phyloP scores from a whole-genome alignment of 2,797 vertebrate genomes.

The Nyctibius grandis region DNA sequence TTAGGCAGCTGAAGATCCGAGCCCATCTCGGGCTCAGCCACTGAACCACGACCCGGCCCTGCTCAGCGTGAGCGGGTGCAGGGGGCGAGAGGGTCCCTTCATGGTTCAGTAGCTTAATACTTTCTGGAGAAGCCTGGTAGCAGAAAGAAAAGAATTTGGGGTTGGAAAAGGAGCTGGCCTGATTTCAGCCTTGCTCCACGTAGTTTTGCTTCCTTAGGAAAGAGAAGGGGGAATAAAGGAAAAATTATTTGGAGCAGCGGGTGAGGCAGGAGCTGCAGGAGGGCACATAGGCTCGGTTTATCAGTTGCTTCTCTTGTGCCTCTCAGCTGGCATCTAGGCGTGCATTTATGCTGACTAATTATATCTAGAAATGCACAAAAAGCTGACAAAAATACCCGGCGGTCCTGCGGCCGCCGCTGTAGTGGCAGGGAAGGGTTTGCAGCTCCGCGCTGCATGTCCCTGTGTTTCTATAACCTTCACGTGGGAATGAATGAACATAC shows the following conservation, averaged over 20 bases:
- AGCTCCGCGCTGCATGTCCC: not conserved
- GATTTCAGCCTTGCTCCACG: not conserved
- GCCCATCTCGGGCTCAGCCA: not conserved
- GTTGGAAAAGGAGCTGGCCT: not conserved
- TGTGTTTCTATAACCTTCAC: slow-evolving; percentile 10
- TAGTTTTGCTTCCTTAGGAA: not conserved
- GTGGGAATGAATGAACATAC: slow-evolving; percentile 48
- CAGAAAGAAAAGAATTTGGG: slow-evolving; percentile 1
- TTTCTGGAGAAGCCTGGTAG: not conserved
- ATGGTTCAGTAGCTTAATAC: slow-evolving; percentile 4
- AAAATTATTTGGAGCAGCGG: not conserved
- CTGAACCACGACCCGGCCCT: not conserved
- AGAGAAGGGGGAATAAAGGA: not conserved
- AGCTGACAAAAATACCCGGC: not conserved
- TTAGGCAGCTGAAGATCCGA: not conserved
- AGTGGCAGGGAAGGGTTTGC: not conserved
- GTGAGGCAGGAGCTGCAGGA: not conserved
- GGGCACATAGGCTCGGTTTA: not conserved
- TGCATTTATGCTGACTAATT: not conserved
- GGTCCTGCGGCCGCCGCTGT: not conserved
- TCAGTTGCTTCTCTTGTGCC: not conserved
- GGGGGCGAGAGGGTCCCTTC: slow-evolving; percentile 12
- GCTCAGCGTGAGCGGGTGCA: not conserved
- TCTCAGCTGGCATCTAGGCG: not conserved
- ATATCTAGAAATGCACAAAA: not conserved